Base-by-base conservation (phyloP, 2,888 invertebrate genomes). In the Drosophila niveifrons region DNA sequence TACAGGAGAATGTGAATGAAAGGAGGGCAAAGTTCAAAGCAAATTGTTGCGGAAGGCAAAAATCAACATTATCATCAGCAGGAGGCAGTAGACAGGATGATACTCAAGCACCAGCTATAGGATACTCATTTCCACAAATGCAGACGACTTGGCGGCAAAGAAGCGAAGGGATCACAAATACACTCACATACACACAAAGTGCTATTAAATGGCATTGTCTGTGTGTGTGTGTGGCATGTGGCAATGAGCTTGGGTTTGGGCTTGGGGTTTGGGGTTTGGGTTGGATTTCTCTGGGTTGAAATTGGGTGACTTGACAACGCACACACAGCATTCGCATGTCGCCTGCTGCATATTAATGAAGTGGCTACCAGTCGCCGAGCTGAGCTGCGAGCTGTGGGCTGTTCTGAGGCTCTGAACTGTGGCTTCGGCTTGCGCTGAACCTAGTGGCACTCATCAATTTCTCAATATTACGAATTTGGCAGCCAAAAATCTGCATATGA, bases 31-130 rank as follows among this genome's bases (percentile, higher is more conserved):
- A 81, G 87, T 83, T 85, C 89, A 89, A 89, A 85, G 89, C 85
- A 89, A 85, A 84, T 85, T 89, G 88, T 85, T 84, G 89, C 87
- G 85, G 89, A 89, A 85, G 89, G 75, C 89, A 84, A 83, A 81
- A 84, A 89, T 89, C 84, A 84, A 81, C 84, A 85, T 88, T 88
- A 88, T 88, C 84, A 81, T 86, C 81, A 78, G 68, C 73, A 80
- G 52, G 64, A 23, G 23, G 23, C 23, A 23, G 23, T 6, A 23
- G 23, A 23, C 72, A 67, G 82, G 70, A 72, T 69, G 67, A 62
- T 55, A 43, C 77, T 70, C 66, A 56, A 57, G 67, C 64, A 72
- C 51, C 56, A 57, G 65, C 72, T 66, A 83, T 67, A 68, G 86
- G 83, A 82, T 78, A 82, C 86, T 68, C 75, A 73, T 72, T 58